Evolutionary conservation across 2,888 invertebrate genomes (phyloP).

Genomic region (Tipula confusa): DNA sequence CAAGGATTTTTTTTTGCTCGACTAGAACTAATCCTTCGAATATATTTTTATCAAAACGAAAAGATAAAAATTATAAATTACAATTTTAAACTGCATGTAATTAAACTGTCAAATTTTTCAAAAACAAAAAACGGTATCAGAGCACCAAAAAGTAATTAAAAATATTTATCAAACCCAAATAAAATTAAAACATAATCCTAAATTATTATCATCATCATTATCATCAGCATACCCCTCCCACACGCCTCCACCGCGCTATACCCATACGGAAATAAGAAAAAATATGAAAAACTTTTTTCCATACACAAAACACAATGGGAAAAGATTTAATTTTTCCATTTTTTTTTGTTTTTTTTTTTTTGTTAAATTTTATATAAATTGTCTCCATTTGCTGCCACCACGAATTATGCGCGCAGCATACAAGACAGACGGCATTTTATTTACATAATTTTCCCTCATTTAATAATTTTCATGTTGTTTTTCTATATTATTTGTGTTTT

Average conservation of each 20-base stretch:
- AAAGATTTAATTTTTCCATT: not conserved
- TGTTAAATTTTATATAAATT: not conserved
- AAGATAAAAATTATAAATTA: not conserved
- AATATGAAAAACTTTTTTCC: not conserved
- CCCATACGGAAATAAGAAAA: not conserved
- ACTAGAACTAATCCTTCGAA: not conserved
- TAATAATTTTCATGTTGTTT: slow-evolving; percentile 25
- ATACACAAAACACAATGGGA: not conserved
- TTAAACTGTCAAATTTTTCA: slow-evolving; percentile 25
- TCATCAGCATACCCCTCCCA: not conserved
- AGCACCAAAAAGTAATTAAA: not conserved
- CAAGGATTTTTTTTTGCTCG: not conserved
- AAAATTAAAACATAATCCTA: slow-evolving; percentile 25
- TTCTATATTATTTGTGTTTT: not conserved
- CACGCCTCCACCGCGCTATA: too few species aligned
- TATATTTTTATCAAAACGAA: slow-evolving; percentile 5
- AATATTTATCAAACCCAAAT: slow-evolving; percentile 15
- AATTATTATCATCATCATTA: slow-evolving; percentile 20
- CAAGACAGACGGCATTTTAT: not conserved
- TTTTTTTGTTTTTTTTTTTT: not conserved
- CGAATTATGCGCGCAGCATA: not conserved
- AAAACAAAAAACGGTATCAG: not conserved
- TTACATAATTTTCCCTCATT: not conserved
- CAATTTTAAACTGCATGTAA: slow-evolving; percentile 1
- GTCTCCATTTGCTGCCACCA: not conserved